Percentiles rank a stretch among this genome's conserved stretches.
These are phyloP conservation scores for Drosophila punjabiensis DNA, from an alignment of 1,140 invertebrate species.

Conservation along the genomic window DNA sequence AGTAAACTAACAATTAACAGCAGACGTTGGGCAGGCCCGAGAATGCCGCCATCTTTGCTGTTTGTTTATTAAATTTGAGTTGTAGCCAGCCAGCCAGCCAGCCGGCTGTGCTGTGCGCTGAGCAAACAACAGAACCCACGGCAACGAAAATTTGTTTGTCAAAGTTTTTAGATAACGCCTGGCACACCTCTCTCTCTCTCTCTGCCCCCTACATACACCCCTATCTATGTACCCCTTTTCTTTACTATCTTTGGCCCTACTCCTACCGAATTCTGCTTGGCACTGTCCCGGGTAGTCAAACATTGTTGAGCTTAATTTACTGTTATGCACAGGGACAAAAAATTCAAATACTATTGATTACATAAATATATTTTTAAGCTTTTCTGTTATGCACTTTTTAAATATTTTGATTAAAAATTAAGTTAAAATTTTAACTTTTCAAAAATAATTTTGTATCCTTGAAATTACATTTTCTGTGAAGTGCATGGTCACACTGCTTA, in stretches of 20 bases:
- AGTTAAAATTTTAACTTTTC: background rate
- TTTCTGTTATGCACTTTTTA: background rate
- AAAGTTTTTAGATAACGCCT: slow-evolving; percentile 80
- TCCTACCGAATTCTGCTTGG: slow-evolving; percentile 17
- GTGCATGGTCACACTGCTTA: background rate
- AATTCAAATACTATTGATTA: background rate
- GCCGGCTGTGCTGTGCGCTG: slow-evolving; percentile 46
- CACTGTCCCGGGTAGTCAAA: slow-evolving; percentile 50
- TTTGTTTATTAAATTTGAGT: slow-evolving; percentile 76
- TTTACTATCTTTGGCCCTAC: background rate
- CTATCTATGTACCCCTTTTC: background rate
- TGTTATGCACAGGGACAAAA: slow-evolving; percentile 49
- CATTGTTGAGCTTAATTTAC: slow-evolving; percentile 78
- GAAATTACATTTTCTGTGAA: background rate
- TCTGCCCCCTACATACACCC: background rate
- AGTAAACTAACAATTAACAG: slow-evolving; percentile 80
- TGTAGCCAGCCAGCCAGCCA: slow-evolving; percentile 18
- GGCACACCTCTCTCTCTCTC: slow-evolving; percentile 40
- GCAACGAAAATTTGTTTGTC: slow-evolving; percentile 79
- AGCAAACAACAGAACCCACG: slow-evolving; percentile 74
- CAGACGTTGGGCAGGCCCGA: slow-evolving; percentile 49
- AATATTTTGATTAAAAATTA: too few relatives aligned
- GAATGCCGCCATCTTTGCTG: slow-evolving; percentile 63
- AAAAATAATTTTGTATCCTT: background rate
- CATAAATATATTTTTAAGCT: background rate